These are phyloP conservation scores for Saccopteryx leptura DNA, from an alignment of 2,113 vertebrate genomes.

Conservation along the genomic window DNA sequence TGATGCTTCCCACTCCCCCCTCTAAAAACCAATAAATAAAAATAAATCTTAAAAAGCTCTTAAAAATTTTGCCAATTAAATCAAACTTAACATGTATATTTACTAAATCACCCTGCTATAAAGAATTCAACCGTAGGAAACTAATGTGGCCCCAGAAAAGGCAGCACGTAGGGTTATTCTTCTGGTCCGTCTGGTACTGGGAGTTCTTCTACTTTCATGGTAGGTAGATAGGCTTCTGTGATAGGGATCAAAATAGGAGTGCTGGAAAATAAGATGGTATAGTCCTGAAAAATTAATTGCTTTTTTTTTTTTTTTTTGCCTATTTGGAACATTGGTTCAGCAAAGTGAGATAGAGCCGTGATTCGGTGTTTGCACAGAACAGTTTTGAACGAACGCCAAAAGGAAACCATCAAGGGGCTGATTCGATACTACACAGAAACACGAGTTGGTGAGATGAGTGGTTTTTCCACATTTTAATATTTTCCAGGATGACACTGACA, in stretches of 20 bases:
- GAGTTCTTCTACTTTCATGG: conserved; percentile 24
- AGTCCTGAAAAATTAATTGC: neutral
- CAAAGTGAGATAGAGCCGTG: neutral
- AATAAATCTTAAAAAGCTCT: neutral
- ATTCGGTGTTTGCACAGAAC: neutral
- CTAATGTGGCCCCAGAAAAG: conserved; percentile 12
- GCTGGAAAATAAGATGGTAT: neutral
- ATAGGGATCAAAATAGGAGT: neutral
- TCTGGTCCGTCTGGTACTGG: neutral
- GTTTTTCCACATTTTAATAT: conserved; percentile 79
- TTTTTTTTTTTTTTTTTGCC: neutral
- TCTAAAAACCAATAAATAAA: too few relatives aligned
- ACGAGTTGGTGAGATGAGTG: conserved; percentile 53
- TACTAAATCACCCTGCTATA: neutral
- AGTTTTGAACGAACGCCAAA: conserved; percentile 54
- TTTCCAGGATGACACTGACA: conserved; percentile 72
- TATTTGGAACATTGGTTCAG: conserved; percentile 47
- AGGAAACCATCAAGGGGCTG: conserved; percentile 67
- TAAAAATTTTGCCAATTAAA: conserved; percentile 47
- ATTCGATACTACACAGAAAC: conserved; percentile 55
- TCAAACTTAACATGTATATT: neutral
- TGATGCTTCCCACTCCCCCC: too few relatives aligned
- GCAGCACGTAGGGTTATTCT: neutral
- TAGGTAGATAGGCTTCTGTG: neutral
- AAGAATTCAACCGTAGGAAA: neutral